A percentile compares a stretch with the other conserved stretches of the same genome.
phyloP scores from a whole-genome alignment of 2,797 vertebrate species.

The Catamblyrhynchus diadema region DNA sequence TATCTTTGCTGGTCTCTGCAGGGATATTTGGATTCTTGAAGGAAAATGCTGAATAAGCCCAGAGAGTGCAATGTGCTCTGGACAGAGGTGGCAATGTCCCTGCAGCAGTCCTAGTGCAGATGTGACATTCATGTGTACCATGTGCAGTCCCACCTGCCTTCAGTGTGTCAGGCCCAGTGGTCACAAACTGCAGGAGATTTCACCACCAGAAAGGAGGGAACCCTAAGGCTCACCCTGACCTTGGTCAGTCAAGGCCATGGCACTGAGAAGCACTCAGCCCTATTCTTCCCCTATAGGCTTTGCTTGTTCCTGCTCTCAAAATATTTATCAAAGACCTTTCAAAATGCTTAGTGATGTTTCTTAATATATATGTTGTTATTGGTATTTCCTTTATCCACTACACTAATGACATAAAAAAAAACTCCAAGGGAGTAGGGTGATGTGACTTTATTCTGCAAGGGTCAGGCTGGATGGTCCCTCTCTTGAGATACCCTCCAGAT shows the following conservation, averaged over 20 bases:
- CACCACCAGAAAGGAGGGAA: neutral
- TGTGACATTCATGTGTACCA: neutral
- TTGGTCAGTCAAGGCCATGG: neutral
- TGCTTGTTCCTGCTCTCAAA: neutral
- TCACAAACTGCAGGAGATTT: neutral
- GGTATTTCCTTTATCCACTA: neutral
- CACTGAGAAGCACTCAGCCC: neutral
- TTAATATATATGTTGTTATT: neutral
- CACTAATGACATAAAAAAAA: neutral
- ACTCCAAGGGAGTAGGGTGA: neutral
- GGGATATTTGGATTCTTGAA: neutral
- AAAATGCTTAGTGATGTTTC: neutral
- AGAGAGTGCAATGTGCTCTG: neutral
- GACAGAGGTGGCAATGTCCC: neutral
- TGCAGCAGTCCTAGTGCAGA: neutral
- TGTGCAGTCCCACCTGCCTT: neutral
- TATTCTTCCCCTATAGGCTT: neutral
- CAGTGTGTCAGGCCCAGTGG: neutral
- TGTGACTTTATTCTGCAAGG: neutral
- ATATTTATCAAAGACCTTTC: neutral
- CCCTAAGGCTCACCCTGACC: neutral
- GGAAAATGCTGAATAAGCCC: neutral
- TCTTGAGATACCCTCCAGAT: neutral
- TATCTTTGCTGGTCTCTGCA: neutral
- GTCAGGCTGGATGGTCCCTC: neutral